Base-by-base conservation (phyloP, 2,888 invertebrate species). In the Crematogaster levior region DNA sequence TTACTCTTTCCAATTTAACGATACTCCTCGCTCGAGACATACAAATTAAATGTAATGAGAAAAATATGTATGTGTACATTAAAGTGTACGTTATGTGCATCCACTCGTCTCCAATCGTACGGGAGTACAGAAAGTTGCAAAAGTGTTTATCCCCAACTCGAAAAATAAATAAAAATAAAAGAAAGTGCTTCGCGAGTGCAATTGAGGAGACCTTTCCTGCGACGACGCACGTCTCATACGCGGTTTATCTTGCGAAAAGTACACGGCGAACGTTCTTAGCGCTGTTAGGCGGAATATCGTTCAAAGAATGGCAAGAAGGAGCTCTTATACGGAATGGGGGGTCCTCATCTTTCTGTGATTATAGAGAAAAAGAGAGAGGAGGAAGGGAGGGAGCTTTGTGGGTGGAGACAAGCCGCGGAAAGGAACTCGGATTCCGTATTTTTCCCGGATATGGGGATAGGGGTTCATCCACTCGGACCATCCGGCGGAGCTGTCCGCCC, bases 391-490 rank as follows among this genome's bases (percentile, higher is more conserved):
- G 12, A n/a, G 15, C 5, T 18, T 27, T 34, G 37, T 48, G 60
- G 30, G 24, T 58, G 68, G 82, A 80, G 56, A 40, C 30, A 1
- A 24, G 74, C 30, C 21, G 10, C 10, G 46, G 46, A 18, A 24
- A 40, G 9, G 6, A 18, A 30, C 63, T 51, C 37, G 84, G 82
- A 79, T 86, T 83, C 81, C 84, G 79, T 88, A 88, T 88, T 90
- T 90, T 85, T 85, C 58, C 81, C 43, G 81, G 84, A 83, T 74
- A 85, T 77, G 84, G 77, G 81, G 70, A 48, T 56, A 81, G 84
- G n/a, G 89, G 90, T 91, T 91, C 90, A 90, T 91, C 91, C 88
- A 82, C 88, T 82, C 88, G 82, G 87, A 85, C 88, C 88, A 88
- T 88, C 91, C 87, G 83, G 77, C 82, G 63, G 85, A 86, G 81